Conservation (phyloP, 2,888 invertebrate species). For the Ophion slaviceki region DNA sequence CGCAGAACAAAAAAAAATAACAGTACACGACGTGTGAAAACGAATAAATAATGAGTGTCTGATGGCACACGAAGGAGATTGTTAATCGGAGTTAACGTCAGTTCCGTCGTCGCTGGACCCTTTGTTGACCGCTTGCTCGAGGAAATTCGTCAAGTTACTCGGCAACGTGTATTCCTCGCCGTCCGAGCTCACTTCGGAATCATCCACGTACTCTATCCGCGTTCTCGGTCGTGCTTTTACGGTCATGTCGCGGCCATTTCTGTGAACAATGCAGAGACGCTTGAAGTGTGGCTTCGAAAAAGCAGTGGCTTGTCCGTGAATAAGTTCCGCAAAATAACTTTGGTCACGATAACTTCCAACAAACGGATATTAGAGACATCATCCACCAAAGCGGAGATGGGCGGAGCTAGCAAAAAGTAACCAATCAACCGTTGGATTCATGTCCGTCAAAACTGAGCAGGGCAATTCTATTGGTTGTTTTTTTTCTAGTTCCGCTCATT, state of each 20-base stretch:
- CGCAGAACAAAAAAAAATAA: constrained; percentile 30
- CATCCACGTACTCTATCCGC: constrained; percentile 64
- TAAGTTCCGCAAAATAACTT: too few species aligned
- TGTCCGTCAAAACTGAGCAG: too few species aligned
- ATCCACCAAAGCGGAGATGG: too few species aligned
- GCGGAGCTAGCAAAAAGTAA: too few species aligned
- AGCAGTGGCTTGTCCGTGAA: too few species aligned
- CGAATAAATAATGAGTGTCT: not conserved
- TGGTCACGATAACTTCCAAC: too few species aligned
- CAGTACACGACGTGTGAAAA: constrained; percentile 19
- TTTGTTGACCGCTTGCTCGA: constrained; percentile 45
- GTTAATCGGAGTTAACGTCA: constrained; percentile 25
- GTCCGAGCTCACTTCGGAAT: constrained; percentile 69
- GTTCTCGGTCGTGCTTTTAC: constrained; percentile 48
- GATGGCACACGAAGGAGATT: not conserved
- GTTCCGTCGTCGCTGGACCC: constrained; percentile 7
- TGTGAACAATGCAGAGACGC: not conserved
- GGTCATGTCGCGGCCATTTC: not conserved
- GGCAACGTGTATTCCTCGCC: constrained; percentile 63
- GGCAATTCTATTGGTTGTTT: too few species aligned
- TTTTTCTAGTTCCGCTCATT: too few species aligned
- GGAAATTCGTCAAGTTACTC: constrained; percentile 50
- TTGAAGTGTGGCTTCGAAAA: not conserved
- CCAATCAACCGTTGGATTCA: too few species aligned
- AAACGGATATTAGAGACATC: too few species aligned